A percentile compares a stretch with the other conserved stretches of the same genome.
These are phyloP conservation scores for Bombus confusus DNA, from an alignment of 1,140 invertebrate species.

Conservation along the genomic window DNA sequence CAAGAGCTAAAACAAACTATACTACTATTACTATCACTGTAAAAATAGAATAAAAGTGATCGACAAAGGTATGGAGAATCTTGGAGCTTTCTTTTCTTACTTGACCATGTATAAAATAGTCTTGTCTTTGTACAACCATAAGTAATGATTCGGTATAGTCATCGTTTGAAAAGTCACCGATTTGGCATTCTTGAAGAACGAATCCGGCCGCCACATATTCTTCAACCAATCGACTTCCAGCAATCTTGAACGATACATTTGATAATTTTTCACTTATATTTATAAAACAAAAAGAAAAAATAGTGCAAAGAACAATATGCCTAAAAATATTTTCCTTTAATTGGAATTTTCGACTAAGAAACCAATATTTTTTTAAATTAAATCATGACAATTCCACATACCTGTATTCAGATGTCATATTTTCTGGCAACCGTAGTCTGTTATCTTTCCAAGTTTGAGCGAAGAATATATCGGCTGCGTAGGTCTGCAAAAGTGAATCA, in stretches of 20 bases:
- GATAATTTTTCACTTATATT: background rate
- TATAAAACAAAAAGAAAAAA: background rate
- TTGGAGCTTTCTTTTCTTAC: conserved; percentile 76
- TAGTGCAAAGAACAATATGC: background rate
- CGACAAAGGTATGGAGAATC: background rate
- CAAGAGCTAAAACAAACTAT: background rate
- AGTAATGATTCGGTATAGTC: conserved; percentile 96
- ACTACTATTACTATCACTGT: background rate
- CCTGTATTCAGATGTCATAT: conserved; percentile 95
- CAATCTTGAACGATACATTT: conserved; percentile 81
- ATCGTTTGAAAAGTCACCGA: conserved; percentile 96
- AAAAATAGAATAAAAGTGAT: background rate
- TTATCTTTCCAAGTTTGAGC: conserved; percentile 96
- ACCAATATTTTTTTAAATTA: background rate
- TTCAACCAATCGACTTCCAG: conserved; percentile 94
- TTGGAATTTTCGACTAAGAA: too few species aligned
- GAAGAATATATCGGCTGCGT: conserved; percentile 95
- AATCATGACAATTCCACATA: conserved; percentile 63
- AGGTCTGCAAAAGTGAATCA: conserved; percentile 85
- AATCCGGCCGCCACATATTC: conserved; percentile 95
- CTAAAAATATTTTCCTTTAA: too few species aligned
- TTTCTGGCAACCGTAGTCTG: conserved; percentile 92
- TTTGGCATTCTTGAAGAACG: conserved; percentile 95
- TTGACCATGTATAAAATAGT: conserved; percentile 95
- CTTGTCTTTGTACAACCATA: conserved; percentile 94